These are phyloP conservation scores for Nemoura dubitans DNA, from an alignment of 2,888 invertebrate genomes.

Conservation along the genomic window DNA sequence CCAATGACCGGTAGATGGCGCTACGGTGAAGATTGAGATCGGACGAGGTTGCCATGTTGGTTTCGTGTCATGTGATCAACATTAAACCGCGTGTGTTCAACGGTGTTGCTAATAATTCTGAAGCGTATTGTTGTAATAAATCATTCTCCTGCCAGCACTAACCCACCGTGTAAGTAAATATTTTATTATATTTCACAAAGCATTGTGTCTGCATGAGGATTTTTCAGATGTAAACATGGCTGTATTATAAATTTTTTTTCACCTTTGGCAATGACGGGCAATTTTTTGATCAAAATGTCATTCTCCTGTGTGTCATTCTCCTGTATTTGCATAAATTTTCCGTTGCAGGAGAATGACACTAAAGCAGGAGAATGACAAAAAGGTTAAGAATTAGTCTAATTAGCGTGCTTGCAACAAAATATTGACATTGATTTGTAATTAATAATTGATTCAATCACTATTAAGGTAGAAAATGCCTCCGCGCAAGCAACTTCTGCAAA, in stretches of 20 bases:
- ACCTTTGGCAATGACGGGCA: not conserved
- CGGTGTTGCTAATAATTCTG: slow-evolving; percentile 14
- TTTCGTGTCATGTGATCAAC: too few species aligned
- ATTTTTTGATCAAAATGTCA: not conserved
- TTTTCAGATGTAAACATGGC: not conserved
- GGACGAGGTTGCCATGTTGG: too few species aligned
- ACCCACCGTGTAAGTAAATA: not conserved
- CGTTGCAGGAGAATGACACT: not conserved
- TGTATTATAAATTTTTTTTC: not conserved
- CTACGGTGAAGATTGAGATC: too few species aligned
- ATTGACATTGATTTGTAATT: not conserved
- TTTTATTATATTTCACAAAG: not conserved
- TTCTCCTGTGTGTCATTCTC: not conserved
- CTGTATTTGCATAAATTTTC: not conserved
- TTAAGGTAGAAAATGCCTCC: not conserved
- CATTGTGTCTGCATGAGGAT: not conserved
- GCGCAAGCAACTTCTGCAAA: too few species aligned
- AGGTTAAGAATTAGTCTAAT: not conserved
- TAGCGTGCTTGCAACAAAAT: not conserved
- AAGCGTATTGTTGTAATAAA: not conserved
- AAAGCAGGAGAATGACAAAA: not conserved
- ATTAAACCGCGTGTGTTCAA: too few species aligned
- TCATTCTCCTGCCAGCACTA: not conserved
- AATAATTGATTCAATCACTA: not conserved
- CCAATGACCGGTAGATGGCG: not conserved